Evolutionary conservation across 2,113 vertebrate genomes (phyloP), one percentile per base, ranked within the genome.

Genomic region (Bungarus multicinctus): DNA sequence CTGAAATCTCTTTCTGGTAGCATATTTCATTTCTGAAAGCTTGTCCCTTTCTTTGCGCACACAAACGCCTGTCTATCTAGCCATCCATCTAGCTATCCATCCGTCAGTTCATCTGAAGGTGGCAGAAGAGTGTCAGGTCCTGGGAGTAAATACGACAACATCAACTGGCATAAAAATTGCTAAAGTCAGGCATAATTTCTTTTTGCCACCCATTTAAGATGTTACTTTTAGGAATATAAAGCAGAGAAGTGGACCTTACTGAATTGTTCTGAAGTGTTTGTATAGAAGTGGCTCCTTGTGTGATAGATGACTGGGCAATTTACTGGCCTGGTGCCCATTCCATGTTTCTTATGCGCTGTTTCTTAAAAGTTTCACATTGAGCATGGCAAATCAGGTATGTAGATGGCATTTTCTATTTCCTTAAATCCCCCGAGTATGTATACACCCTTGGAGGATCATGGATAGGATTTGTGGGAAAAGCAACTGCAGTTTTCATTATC

Each of bases 1-100:
- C 87, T 95, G 89, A 96, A 95, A 52, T 91, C 64, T 94, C n/a
- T 88, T 55, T 93, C 85, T 88, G 30, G 25, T 64, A 87, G 45
- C 14, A 39, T 88, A 45, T 87, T 25, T 52, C 30, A 47, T 53
- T 50, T n/a, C 58, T 10, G 69, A 30, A 91, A 10, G 10, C 25
- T 69, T 69, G 30, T 55, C 27, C 90, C 89, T 58, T 95, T 92
- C 55, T 92, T 90, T 53, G 34, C 58, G 11, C 43, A 34, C 64
- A 58, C 9, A 88, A 55, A 88, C 10, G 8, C 18, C 69, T 7
- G 7, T 22, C 34, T 81, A 18, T 3, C 5, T 81, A 39, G 3
- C 34, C 18, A 81, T 20, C 69, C 69, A 81, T 81, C 34, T 22
- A 81, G 45, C 12, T 30, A 87, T 45, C 30, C 25, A 54, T 20